Evolutionary conservation across 2,888 invertebrate species (phyloP).

Genomic region (Cactoblastis cactorum): DNA sequence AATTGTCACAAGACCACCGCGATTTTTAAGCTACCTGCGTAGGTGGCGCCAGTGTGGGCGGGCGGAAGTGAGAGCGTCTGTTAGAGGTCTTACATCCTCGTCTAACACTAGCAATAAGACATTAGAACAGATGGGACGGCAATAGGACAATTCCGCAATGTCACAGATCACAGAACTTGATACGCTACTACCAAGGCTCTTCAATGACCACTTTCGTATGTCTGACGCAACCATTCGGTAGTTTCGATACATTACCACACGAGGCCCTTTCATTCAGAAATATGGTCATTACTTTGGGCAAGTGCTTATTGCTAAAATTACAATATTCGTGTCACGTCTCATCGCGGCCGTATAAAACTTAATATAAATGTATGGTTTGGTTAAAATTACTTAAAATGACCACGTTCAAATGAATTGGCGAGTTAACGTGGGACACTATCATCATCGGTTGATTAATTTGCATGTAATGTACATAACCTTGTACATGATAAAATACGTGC

Average conservation of each 20-base stretch:
- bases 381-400: constrained; percentile 41
- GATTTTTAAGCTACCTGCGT: constrained; percentile 67
- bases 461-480: constrained; percentile 2
- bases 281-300: constrained; percentile 45
- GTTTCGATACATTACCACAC: constrained; percentile 30
- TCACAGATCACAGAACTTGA: constrained; percentile 62
- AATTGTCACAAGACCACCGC: constrained; percentile 62
- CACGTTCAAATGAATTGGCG: constrained; percentile 45
- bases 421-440: constrained; percentile 30
- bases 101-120: constrained; percentile 49
- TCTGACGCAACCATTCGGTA: constrained; percentile 62
- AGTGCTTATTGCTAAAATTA: constrained; percentile 45
- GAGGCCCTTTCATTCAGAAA: constrained; percentile 50
- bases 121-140: constrained; percentile 45
- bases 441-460: constrained; percentile 18
- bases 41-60: constrained; percentile 71
- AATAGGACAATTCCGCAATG: constrained; percentile 58
- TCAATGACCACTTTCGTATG: constrained; percentile 70
- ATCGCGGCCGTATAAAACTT: constrained; percentile 35
- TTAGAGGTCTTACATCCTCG: constrained; percentile 54
- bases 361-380: constrained; percentile 44
- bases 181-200: constrained; percentile 63
- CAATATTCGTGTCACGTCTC: constrained; percentile 55
- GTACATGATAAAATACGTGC: constrained; percentile 6
- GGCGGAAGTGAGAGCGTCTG: constrained; percentile 76